These are phyloP conservation scores for Cephalotes varians DNA, from an alignment of 2,888 invertebrate species.

Conservation along the genomic window DNA sequence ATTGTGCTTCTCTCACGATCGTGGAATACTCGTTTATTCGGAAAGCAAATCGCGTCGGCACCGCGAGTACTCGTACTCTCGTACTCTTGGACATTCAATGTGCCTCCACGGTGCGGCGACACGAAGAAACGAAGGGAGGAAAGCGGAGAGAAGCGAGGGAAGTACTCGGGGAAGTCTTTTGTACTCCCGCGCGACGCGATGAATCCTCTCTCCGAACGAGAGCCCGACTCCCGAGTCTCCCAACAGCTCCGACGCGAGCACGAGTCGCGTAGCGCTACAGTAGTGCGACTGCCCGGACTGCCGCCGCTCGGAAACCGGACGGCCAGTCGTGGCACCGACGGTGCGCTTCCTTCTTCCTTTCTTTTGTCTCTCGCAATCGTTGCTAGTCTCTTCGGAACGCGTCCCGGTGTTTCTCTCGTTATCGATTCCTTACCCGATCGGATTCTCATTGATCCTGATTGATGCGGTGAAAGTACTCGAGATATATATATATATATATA, in stretches of 20 bases:
- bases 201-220: constrained; percentile 46
- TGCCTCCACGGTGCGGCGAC: not conserved
- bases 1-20: not conserved
- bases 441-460: constrained; percentile 13
- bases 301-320: constrained; percentile 63
- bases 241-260: constrained; percentile 25
- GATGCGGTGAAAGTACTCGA: constrained; percentile 15
- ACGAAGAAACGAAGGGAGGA: not conserved
- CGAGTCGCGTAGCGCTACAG: constrained; percentile 58
- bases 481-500: too few species aligned
- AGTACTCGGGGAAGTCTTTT: constrained; percentile 59
- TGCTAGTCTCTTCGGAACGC: not conserved
- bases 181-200: constrained; percentile 58
- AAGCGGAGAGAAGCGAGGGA: constrained; percentile 6
- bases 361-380: constrained; percentile 10
- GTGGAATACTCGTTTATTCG: not conserved
- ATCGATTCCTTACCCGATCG: not conserved
- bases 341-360: constrained; percentile 50
- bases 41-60: not conserved
- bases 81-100: not conserved
- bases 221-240: constrained; percentile 33
- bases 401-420: not conserved
- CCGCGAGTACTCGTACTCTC: not conserved
- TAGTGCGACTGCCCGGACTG: too few species aligned
- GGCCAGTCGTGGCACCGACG: constrained; percentile 59